These are phyloP conservation scores for Scaptomyza pallida DNA, from an alignment of 1,140 invertebrate genomes.

Conservation along the genomic window DNA sequence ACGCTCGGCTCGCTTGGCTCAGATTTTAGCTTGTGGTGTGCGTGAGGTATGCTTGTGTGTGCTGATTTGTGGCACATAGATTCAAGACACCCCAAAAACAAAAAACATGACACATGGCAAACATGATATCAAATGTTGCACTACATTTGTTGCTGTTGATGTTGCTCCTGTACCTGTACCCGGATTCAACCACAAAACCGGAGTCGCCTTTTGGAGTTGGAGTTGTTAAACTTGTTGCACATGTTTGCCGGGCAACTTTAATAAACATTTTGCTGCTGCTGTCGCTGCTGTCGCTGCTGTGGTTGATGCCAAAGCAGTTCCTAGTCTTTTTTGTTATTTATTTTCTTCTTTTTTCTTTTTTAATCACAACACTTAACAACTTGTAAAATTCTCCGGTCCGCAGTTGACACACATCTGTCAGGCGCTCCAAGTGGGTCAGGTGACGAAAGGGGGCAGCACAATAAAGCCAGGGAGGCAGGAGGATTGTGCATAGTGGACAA, in stretches of 20 bases:
- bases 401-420: conserved; percentile 80
- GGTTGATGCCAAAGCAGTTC: conserved; percentile 45
- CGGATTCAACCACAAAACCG: conserved; percentile 69
- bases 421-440: conserved; percentile 63
- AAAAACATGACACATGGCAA: conserved; percentile 58
- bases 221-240: conserved; percentile 77
- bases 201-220: conserved; percentile 47
- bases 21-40: conserved; percentile 22
- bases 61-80: conserved; percentile 15
- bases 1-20: conserved; percentile 57
- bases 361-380: conserved; percentile 80
- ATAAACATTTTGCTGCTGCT: conserved; percentile 42
- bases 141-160: conserved; percentile 64
- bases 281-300: conserved; percentile 6
- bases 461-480: background rate
- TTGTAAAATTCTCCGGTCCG: conserved; percentile 73
- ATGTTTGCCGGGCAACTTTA: conserved; percentile 57
- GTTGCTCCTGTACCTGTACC: conserved; percentile 59
- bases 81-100: conserved; percentile 51
- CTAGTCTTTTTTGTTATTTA: conserved; percentile 46
- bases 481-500: background rate
- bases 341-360: conserved; percentile 43
- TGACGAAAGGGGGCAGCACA: conserved; percentile 12
- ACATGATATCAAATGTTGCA: conserved; percentile 69
- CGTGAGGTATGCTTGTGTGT: background rate